phyloP scores from a whole-genome alignment of 1,140 invertebrate species.

The Liolophura sinensis region DNA sequence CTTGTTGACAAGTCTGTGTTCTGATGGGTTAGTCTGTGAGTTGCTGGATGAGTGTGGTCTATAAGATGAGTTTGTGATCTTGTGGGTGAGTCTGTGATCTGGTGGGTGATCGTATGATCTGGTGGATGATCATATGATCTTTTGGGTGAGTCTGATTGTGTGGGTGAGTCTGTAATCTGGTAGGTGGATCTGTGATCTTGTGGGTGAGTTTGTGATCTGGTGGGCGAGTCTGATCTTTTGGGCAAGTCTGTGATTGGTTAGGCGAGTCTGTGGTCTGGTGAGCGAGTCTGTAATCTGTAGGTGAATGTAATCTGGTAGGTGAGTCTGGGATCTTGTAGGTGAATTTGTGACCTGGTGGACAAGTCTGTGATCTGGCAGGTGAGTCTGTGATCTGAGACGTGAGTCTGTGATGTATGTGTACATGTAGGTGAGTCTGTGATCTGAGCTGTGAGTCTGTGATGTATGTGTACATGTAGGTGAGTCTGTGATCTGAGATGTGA shows the following conservation, averaged over 20 bases:
- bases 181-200: slow-evolving; percentile 15
- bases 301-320: slow-evolving; percentile 7
- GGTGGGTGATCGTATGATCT: slow-evolving; percentile 7
- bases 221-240: slow-evolving; percentile 3
- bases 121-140: background rate
- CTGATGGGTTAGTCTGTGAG: slow-evolving; percentile 8
- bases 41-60: slow-evolving; percentile 6
- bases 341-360: slow-evolving; percentile 1
- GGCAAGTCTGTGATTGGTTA: slow-evolving; percentile 2
- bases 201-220: slow-evolving; percentile 11
- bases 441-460: background rate
- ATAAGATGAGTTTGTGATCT: slow-evolving; percentile 1
- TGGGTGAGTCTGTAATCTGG: slow-evolving; percentile 18
- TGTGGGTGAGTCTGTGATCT: slow-evolving; percentile 13
- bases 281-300: slow-evolving; percentile 6
- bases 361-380: slow-evolving; percentile 1
- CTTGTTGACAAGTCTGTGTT: background rate
- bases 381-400: slow-evolving; percentile 14
- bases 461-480: too few relatives aligned
- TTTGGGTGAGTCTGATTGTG: slow-evolving; percentile 7
- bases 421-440: background rate
- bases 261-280: slow-evolving; percentile 6
- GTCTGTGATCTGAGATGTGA: too few relatives aligned
- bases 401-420: slow-evolving; percentile 8
- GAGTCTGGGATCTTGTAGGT: slow-evolving; percentile 2